Conservation (phyloP, 2,113 vertebrate species). For the Montifringilla adamsi region DNA sequence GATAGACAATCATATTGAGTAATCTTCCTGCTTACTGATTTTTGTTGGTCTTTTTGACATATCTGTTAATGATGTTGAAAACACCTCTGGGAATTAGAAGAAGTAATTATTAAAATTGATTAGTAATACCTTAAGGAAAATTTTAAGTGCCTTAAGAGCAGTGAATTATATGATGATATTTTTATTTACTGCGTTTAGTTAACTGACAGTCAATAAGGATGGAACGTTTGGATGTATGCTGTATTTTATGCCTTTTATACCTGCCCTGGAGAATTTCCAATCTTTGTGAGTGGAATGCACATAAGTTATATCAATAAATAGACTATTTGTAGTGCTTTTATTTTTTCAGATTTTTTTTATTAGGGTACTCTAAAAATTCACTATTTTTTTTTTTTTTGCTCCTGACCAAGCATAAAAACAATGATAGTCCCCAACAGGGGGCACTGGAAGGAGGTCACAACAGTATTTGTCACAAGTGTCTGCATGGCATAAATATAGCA, state of each 20-base stretch:
- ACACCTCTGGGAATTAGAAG: background rate
- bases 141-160: background rate
- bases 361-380: background rate
- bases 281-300: background rate
- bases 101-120: background rate
- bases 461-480: background rate
- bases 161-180: background rate
- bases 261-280: background rate
- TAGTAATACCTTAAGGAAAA: background rate
- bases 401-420: background rate
- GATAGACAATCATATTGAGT: background rate
- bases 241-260: background rate
- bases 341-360: background rate
- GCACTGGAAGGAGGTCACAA: background rate
- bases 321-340: background rate
- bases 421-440: background rate
- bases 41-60: background rate
- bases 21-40: background rate
- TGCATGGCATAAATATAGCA: background rate
- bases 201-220: background rate
- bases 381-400: background rate
- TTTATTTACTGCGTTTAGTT: background rate
- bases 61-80: background rate
- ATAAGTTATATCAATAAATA: background rate
- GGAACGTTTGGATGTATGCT: fast-evolving